These are phyloP conservation scores for Nomada flava DNA, from an alignment of 2,888 invertebrate genomes.

Conservation along the genomic window DNA sequence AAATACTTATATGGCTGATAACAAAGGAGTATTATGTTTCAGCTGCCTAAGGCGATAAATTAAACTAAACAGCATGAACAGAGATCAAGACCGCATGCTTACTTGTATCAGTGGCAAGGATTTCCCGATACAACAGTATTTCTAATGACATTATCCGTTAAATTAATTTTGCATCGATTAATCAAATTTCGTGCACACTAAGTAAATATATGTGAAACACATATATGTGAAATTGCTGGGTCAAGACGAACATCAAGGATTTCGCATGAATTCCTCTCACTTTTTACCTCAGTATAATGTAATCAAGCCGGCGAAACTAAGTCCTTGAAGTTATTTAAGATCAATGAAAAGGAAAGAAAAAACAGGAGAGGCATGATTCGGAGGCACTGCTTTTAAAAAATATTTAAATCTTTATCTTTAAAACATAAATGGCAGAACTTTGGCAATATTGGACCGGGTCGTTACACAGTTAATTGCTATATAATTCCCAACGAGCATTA, in stretches of 20 bases:
- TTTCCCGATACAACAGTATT: not conserved
- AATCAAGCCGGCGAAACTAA: not conserved
- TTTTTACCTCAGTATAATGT: slow-evolving; percentile 11
- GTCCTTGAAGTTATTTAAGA: slow-evolving; percentile 35
- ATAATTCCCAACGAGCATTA: not conserved
- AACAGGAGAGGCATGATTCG: not conserved
- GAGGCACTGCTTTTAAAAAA: not conserved
- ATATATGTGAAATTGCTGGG: not conserved
- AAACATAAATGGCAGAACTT: not conserved
- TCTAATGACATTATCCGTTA: not conserved
- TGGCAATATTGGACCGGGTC: too few relatives aligned
- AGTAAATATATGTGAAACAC: not conserved
- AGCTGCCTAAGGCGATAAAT: slow-evolving; percentile 5
- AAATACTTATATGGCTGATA: slow-evolving; percentile 17
- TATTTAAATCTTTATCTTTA: not conserved
- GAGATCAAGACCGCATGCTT: not conserved
- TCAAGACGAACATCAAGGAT: not conserved
- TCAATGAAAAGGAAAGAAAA: too few relatives aligned
- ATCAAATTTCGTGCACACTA: not conserved
- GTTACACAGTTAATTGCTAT: too few relatives aligned
- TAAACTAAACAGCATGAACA: not conserved
- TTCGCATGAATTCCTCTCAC: slow-evolving; percentile 27
- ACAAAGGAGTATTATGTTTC: slow-evolving; percentile 38
- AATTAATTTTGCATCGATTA: not conserved
- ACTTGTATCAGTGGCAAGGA: not conserved